Evolutionary conservation across 2,888 invertebrate genomes (phyloP).

Genomic region (Nephrotoma guestfalica): DNA sequence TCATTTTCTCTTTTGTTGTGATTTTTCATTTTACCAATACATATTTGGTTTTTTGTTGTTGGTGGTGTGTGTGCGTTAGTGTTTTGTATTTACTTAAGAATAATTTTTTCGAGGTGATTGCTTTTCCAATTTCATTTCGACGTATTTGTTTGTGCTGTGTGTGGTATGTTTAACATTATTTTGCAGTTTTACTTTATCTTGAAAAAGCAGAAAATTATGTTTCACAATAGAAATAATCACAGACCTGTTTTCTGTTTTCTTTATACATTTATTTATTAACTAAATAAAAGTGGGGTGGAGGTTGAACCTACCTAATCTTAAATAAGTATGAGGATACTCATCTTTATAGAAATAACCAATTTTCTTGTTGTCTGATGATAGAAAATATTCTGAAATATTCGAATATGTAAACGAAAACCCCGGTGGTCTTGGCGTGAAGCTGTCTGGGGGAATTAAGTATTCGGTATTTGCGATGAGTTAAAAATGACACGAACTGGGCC

Average conservation of each 20-base stretch:
- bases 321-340: too few relatives aligned
- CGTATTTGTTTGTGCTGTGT: neutral
- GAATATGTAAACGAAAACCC: too few relatives aligned
- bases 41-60: neutral
- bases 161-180: neutral
- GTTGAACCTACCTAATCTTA: too few relatives aligned
- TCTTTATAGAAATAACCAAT: too few relatives aligned
- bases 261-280: neutral
- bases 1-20: neutral
- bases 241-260: neutral
- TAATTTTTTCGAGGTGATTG: neutral
- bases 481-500: too few relatives aligned
- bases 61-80: neutral
- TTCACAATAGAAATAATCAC: neutral
- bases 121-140: neutral
- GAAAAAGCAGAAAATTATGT: neutral
- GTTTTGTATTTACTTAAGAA: neutral
- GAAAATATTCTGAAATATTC: too few relatives aligned
- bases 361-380: too few relatives aligned
- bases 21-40: neutral
- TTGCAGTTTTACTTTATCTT: neutral
- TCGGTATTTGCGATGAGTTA: too few relatives aligned
- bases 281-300: neutral
- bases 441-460: too few relatives aligned
- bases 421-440: too few relatives aligned